Evolutionary conservation across 2,797 vertebrate genomes (phyloP).

Genomic region (Melanotaenia boesemani): DNA sequence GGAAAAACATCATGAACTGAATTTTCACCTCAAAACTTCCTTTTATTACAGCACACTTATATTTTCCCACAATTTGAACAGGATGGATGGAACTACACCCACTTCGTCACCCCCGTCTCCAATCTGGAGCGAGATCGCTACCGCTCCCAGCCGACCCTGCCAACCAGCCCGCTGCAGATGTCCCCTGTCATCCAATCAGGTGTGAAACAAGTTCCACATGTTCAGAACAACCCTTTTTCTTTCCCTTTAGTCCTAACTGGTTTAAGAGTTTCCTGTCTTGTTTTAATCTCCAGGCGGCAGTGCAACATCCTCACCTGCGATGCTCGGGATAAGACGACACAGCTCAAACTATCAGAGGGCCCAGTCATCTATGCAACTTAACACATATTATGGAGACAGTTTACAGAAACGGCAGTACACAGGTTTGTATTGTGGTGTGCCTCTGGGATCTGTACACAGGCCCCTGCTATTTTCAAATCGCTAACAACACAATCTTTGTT

Average conservation of each 20-base stretch:
- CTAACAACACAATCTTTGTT: background rate
- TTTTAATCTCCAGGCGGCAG: slow-evolving; percentile 87
- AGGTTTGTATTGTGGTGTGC: slow-evolving; percentile 79
- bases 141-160: slow-evolving; percentile 95
- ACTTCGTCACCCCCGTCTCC: slow-evolving; percentile 96
- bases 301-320: slow-evolving; percentile 95
- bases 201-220: slow-evolving; percentile 63
- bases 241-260: background rate
- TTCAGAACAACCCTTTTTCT: background rate
- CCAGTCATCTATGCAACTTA: slow-evolving; percentile 97
- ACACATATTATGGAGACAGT: slow-evolving; percentile 93
- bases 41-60: background rate
- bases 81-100: slow-evolving; percentile 99
- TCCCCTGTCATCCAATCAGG: slow-evolving; percentile 97
- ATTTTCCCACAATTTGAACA: slow-evolving; percentile 52
- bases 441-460: slow-evolving; percentile 1
- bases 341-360: slow-evolving; percentile 92
- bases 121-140: slow-evolving; percentile 96
- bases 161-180: slow-evolving; percentile 94
- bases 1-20: background rate
- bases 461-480: background rate
- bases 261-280: background rate
- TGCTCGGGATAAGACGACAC: slow-evolving; percentile 93
- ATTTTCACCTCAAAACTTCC: background rate
- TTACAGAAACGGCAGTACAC: slow-evolving; percentile 90